Evolutionary conservation across 2,797 vertebrate genomes (phyloP), one percentile per base, ranked within the genome.

Genomic region (Sarcoramphus papa): DNA sequence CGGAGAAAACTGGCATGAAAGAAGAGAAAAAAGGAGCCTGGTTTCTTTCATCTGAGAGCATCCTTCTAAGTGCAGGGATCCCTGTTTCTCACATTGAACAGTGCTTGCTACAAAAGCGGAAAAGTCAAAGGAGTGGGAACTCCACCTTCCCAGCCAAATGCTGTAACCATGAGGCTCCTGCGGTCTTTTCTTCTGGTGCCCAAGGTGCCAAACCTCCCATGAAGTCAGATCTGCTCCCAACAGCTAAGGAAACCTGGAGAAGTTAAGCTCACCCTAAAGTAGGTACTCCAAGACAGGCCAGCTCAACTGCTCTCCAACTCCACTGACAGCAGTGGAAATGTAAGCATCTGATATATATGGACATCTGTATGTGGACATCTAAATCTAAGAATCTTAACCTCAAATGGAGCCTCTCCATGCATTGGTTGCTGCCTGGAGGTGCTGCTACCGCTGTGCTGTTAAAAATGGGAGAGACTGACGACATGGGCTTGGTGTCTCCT

Each of bases 351-450:
- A 27, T 40, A 35, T 30, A 7, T 31, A n/a, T 3, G 14, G 14
- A 67, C 5, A 63, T 33, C 17, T 51, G 4, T 2, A 40, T 0
- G 0, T 14, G 27, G 33, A 59, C 13, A 35, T 6, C 7, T 33
- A 53, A 59, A 23, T 51, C 24, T 43, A 51, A 82, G 27, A 73
- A 35, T 19, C 10, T 41, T 50, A 27, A 48, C 30, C 18, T 37
- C 18, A n/a, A 25, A 43, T 18, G 27, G 6, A 54, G 5, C 12
- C 31, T 69, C 33, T 78, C 21, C 37, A 50, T 19, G 17, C 41
- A 63, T 2, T 37, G 10, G 15, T 56, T 74, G 27, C 10, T 88
- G 24, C 24, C 9, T 1, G 1, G 60, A 80, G 25, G 8, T 51
- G 22, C 24, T 91, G 35, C n/a, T 56, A 3, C 12, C 12, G 70